Base-by-base conservation (phyloP, 2,888 invertebrate genomes). In the Drepanosiphum platanoidis region DNA sequence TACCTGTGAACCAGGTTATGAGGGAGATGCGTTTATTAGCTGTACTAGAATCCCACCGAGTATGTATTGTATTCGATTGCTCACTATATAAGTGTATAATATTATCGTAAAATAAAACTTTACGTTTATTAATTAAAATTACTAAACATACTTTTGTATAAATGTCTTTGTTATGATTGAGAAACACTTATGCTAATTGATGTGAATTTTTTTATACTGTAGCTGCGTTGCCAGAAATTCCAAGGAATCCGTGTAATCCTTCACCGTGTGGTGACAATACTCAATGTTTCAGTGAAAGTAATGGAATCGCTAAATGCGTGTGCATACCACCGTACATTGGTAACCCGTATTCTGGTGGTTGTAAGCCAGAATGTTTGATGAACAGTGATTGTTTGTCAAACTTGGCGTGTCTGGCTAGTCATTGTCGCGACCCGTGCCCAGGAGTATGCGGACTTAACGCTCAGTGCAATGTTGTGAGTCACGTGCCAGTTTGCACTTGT, bases 261-360 rank as follows among this genome's bases (percentile, higher is more conserved):
- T 93, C 94, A 70, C 96, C 95, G 0, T 97, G 97, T 89, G 96
- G 95, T 30, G 94, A 94, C 88, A 96, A 96, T 89, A 94, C 96
- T 0, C 91, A 94, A 86, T 97, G 96, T 89, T 92, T 92, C 0
- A 92, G 93, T 42, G 90, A 92, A 3, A 52, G 13, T 3, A 93
- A 94, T 88, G 93, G 93, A 30, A 91, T 91, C 42, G 93, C 94
- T 0, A 92, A 93, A 88, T 97, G 97, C 89, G 92, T 92, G n/a
- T 97, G 96, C 89, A 95, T 96, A 88, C 95, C 96, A 86, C 96
- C 96, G 5, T 95, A 96, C 88, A 93, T 95, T 87, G 96, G 96
- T 13, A 95, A 97, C 90, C 96, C 96, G 7, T 96, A 95, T 89
- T 92, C 93, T 27, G 94, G 94, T 30, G 96, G 96, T 52, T 97